phyloP scores from a whole-genome alignment of 2,113 vertebrate species.

The Piliocolobus tephrosceles region DNA sequence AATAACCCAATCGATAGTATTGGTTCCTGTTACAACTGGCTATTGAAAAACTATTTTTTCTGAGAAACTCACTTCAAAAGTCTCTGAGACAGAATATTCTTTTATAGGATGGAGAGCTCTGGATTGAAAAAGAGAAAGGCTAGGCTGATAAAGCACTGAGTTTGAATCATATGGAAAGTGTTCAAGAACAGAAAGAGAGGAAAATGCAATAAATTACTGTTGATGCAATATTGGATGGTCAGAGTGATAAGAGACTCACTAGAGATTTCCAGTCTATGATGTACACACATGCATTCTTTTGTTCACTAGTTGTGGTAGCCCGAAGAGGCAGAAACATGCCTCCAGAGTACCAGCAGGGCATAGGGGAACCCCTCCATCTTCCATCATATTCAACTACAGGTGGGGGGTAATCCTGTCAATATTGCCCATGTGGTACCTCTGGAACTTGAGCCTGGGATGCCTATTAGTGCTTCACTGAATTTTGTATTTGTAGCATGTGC shows the following conservation, averaged over 20 bases:
- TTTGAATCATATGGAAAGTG: conserved; percentile 27
- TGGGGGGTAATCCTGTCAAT: background rate
- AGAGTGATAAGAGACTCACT: background rate
- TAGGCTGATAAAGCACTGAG: background rate
- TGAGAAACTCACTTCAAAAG: conserved; percentile 3
- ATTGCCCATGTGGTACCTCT: conserved; percentile 53
- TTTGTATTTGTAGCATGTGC: background rate
- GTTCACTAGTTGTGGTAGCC: background rate
- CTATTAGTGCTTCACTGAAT: conserved; percentile 67
- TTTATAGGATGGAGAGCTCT: background rate
- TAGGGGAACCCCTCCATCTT: background rate
- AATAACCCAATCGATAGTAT: background rate
- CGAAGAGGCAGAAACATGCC: conserved; percentile 23
- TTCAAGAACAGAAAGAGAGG: conserved; percentile 16
- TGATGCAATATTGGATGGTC: background rate
- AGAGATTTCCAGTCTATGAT: background rate
- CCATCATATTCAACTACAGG: background rate
- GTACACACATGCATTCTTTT: background rate
- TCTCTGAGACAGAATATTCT: conserved; percentile 24
- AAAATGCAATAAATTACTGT: conserved; percentile 15
- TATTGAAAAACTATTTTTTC: conserved; percentile 41
- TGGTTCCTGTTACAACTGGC: background rate
- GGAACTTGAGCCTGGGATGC: conserved; percentile 60
- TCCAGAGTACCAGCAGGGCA: background rate
- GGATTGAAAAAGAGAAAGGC: conserved; percentile 1